Conservation (phyloP, 2,888 invertebrate genomes). For the Sabellastarte sp. region DNA sequence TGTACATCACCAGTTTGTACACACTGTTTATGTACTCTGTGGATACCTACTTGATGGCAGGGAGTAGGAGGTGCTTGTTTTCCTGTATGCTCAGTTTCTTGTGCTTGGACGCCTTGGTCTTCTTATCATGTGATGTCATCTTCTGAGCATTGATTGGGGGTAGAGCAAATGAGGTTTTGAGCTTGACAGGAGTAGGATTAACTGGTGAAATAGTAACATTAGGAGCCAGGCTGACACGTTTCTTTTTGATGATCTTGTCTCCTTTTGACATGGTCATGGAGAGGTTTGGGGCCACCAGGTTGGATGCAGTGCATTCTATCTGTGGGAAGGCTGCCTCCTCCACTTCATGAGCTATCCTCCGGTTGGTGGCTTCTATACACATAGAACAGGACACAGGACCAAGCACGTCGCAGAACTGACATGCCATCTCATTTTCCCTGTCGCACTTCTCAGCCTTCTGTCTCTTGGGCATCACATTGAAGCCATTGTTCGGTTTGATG, state of each 20-base stretch:
- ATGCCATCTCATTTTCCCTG: background rate
- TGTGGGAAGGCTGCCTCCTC: background rate
- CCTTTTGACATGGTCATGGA: background rate
- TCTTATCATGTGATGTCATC: too few relatives aligned
- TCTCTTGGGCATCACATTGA: background rate
- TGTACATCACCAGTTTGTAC: too few relatives aligned
- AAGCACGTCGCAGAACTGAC: background rate
- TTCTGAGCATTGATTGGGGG: too few relatives aligned
- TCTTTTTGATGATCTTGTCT: background rate
- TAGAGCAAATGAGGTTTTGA: background rate
- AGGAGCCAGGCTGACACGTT: background rate
- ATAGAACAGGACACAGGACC: background rate
- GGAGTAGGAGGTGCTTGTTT: too few relatives aligned
- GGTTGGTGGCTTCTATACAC: background rate
- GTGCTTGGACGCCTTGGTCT: too few relatives aligned
- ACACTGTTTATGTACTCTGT: too few relatives aligned
- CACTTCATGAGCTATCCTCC: background rate
- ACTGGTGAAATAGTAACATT: background rate
- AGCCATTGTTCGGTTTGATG: background rate
- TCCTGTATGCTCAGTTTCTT: too few relatives aligned
- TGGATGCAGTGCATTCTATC: background rate
- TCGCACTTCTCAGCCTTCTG: background rate
- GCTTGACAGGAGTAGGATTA: background rate
- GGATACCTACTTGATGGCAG: too few relatives aligned
- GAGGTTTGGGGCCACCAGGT: background rate